These are phyloP conservation scores for Cerastoderma edule DNA, from an alignment of 2,888 invertebrate species.

Conservation along the genomic window DNA sequence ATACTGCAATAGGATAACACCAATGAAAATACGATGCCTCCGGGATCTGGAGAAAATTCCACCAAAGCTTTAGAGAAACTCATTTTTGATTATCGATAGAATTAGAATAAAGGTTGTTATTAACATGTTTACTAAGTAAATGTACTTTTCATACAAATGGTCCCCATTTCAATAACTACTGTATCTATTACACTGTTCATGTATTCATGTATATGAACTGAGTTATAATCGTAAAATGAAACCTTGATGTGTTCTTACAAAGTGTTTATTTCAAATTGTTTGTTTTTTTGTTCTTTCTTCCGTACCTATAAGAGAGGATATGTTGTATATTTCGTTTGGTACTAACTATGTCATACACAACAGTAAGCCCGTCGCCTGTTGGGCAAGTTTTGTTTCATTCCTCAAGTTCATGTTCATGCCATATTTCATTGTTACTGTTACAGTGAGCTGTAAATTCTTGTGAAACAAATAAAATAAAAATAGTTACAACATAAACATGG, in stretches of 20 bases:
- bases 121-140: too few species aligned
- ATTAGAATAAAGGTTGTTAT: too few species aligned
- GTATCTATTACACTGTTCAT: background rate
- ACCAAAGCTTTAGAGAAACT: too few species aligned
- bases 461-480: constrained; percentile 23
- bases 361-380: too few species aligned
- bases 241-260: too few species aligned
- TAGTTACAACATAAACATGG: constrained; percentile 25
- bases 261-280: too few species aligned
- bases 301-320: background rate
- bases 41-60: too few species aligned
- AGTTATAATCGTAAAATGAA: background rate
- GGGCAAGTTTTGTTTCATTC: constrained; percentile 19
- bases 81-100: too few species aligned
- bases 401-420: constrained; percentile 18
- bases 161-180: background rate
- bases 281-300: background rate
- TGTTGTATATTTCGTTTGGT: constrained; percentile 14
- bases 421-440: constrained; percentile 21
- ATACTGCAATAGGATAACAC: too few species aligned
- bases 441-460: constrained; percentile 23
- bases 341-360: background rate
- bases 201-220: background rate
- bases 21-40: too few species aligned
- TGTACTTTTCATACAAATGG: too few species aligned